Base-by-base conservation (phyloP, 2,888 invertebrate genomes). In the Parthenolecanium corni region DNA sequence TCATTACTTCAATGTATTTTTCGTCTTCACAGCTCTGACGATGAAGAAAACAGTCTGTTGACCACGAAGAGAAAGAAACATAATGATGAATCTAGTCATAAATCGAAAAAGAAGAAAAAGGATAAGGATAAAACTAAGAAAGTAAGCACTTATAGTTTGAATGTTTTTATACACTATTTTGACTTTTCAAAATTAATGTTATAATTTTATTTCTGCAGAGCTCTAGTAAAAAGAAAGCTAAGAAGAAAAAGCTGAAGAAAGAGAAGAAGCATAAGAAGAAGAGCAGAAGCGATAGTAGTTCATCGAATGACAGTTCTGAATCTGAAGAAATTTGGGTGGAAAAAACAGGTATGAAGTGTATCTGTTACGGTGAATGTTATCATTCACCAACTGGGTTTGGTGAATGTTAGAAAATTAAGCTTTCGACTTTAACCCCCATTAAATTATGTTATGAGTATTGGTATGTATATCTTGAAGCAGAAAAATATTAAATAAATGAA, bases 271-370 rank as follows among this genome's bases (percentile, higher is more conserved):
- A 51, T 11, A 62, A 52, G 20, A 78, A 66, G 47, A 64, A 66
- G 52, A 67, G 69, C 71, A 46, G 25, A 16, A 11, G 14, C 2
- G 46, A 46, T 18, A 57, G 57, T 57, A 44, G 44, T n/a, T 67
- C 69, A 64, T 64, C 68, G 62, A 70, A 67, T 3, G 72, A 74
- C 61, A 71, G 70, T 20, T 76, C 76, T 1, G 75, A 76, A 18
- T 67, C 67, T 56, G 78, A 78, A 65, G 84, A 83, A 64, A 73
- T 79, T 63, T 86, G 85, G 85, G 78, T 85, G 1, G 85, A 85
- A 70, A 84, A 83, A 75, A 78, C 79, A 68, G 75, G 74, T 77
- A 69, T 73, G 68, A 23, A 70, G 71, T 58, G 70, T 23, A 40
- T 40, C 40, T 16, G 16, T 16, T 2, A 40, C 2, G 40, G 38